phyloP scores from a whole-genome alignment of 2,797 vertebrate genomes.

The Mallotus villosus region DNA sequence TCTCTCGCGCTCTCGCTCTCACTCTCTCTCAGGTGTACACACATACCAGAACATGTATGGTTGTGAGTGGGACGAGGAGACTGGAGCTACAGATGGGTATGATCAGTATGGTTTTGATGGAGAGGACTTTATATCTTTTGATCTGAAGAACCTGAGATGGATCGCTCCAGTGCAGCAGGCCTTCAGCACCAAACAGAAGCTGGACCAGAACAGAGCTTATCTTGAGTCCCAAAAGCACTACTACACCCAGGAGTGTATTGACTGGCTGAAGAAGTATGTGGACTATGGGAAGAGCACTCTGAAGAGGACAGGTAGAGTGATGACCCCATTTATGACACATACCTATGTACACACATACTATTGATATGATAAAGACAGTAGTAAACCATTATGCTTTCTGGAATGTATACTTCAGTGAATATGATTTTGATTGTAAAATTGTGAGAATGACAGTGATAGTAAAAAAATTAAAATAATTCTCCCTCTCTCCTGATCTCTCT shows the following conservation, averaged over 20 bases:
- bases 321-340: background rate
- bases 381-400: background rate
- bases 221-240: rapidly evolving
- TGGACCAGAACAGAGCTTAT: rapidly evolving
- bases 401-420: background rate
- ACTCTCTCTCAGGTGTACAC: constrained; percentile 35
- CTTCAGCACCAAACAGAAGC: constrained; percentile 12
- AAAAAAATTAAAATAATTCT: background rate
- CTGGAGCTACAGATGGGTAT: constrained; percentile 1
- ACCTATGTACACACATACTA: background rate
- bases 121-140: constrained; percentile 8
- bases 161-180: constrained; percentile 23
- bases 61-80: constrained; percentile 34
- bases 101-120: background rate
- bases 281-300: constrained; percentile 32
- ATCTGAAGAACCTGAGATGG: constrained; percentile 25
- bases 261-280: constrained; percentile 45
- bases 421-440: background rate
- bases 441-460: background rate
- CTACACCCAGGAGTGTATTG: background rate
- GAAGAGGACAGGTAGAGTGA: constrained; percentile 54
- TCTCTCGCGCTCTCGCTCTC: background rate
- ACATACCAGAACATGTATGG: constrained; percentile 7
- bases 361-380: background rate
- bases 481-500: too few relatives aligned